Evolutionary conservation across 2,797 vertebrate species (phyloP).

Genomic region (Cossypha heuglini): DNA sequence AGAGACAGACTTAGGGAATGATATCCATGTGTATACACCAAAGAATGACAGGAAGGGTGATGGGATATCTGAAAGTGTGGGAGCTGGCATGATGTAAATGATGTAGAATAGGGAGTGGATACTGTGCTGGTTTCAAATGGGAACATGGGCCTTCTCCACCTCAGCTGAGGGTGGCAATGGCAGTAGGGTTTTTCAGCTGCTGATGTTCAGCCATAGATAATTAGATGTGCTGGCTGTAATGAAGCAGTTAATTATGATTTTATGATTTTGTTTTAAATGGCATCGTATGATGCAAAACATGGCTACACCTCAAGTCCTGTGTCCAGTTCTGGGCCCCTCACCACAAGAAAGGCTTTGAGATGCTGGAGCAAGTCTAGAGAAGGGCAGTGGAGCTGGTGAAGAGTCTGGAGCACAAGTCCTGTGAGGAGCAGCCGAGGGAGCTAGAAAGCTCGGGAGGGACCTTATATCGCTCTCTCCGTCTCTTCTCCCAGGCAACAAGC

Average conservation of each 20-base stretch:
- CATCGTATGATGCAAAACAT: neutral
- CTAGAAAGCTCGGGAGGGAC: neutral
- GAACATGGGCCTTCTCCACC: rapidly evolving
- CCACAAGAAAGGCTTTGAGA: neutral
- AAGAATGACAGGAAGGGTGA: neutral
- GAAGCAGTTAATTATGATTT: neutral
- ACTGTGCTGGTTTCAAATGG: neutral
- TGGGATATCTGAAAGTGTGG: neutral
- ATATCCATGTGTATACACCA: neutral
- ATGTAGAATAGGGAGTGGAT: neutral
- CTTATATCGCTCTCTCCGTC: rapidly evolving
- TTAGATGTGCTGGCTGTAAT: neutral
- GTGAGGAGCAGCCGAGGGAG: neutral
- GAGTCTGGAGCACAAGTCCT: neutral
- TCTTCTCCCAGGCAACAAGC: neutral
- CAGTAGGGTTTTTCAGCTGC: neutral
- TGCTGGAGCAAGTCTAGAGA: neutral
- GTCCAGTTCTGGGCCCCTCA: neutral
- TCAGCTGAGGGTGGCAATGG: rapidly evolving
- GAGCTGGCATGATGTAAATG: neutral
- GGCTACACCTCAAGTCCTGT: rapidly evolving
- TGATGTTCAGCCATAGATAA: neutral
- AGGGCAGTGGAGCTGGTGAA: rapidly evolving
- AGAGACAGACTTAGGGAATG: neutral
- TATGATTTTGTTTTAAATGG: neutral